Evolutionary conservation across 2,888 invertebrate genomes (phyloP).

Genomic region (Parnassius smintheus): DNA sequence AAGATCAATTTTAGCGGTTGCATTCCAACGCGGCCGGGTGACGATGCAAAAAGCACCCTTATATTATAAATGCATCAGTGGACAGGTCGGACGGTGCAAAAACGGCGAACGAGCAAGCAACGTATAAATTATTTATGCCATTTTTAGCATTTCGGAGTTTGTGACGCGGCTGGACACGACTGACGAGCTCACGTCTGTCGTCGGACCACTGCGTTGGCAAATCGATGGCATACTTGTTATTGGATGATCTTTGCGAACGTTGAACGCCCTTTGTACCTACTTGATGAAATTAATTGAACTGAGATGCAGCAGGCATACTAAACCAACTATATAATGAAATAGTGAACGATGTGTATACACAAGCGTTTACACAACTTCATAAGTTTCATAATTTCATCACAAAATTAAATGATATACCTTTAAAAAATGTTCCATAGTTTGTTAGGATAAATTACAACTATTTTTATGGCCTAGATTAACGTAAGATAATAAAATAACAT

Average conservation of each 20-base stretch:
- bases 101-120: conserved; percentile 64
- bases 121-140: conserved; percentile 81
- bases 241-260: conserved; percentile 18
- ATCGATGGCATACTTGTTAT: conserved; percentile 12
- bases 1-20: conserved; percentile 80
- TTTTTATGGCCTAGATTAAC: no score
- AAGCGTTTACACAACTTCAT: no score
- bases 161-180: conserved; percentile 52
- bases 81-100: conserved; percentile 77
- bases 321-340: no score
- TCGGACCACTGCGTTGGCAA: conserved; percentile 26
- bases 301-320: background rate
- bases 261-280: conserved; percentile 15
- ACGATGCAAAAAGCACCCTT: conserved; percentile 79
- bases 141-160: conserved; percentile 79
- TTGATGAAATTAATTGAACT: background rate
- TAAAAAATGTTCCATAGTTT: no score
- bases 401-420: no score
- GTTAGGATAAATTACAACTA: no score
- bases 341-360: no score
- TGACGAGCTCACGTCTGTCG: conserved; percentile 41
- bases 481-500: no score
- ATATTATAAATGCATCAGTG: conserved; percentile 82
- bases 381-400: no score
- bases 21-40: conserved; percentile 71